These are phyloP conservation scores for Scalopus aquaticus DNA, from an alignment of 2,113 vertebrate species.

Conservation along the genomic window DNA sequence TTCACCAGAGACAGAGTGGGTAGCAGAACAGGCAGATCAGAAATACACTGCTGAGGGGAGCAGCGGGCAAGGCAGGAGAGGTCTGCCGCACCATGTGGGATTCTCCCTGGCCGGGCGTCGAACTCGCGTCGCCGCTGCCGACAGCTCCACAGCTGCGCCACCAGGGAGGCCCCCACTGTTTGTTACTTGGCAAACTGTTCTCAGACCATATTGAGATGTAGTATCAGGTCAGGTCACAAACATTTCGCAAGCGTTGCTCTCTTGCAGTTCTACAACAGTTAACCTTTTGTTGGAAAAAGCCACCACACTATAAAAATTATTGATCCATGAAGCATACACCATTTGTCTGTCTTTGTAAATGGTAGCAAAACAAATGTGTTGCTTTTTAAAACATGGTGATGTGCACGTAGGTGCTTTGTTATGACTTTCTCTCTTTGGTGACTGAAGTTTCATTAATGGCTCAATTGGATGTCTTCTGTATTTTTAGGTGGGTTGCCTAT, in stretches of 20 bases:
- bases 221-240: neutral
- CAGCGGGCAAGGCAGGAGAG: too few relatives aligned
- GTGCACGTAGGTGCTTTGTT: neutral
- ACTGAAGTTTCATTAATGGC: conserved; percentile 31
- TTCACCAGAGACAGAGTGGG: too few relatives aligned
- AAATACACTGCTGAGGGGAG: too few relatives aligned
- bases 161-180: too few relatives aligned
- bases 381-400: conserved; percentile 18
- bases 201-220: neutral
- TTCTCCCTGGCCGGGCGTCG: too few relatives aligned
- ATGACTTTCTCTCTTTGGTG: conserved; percentile 22
- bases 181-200: conserved; percentile 1
- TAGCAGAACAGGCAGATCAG: too few relatives aligned
- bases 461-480: conserved; percentile 49
- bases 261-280: neutral
- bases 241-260: neutral
- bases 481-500: conserved; percentile 91
- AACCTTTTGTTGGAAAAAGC: conserved; percentile 30
- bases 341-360: conserved; percentile 46
- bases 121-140: too few relatives aligned
- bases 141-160: too few relatives aligned
- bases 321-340: conserved; percentile 27
- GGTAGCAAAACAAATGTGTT: conserved; percentile 31
- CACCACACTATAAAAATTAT: conserved; percentile 46
- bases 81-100: too few relatives aligned